Base-by-base conservation (phyloP, 1,140 invertebrate species). In the Heliconius hewitsoni region DNA sequence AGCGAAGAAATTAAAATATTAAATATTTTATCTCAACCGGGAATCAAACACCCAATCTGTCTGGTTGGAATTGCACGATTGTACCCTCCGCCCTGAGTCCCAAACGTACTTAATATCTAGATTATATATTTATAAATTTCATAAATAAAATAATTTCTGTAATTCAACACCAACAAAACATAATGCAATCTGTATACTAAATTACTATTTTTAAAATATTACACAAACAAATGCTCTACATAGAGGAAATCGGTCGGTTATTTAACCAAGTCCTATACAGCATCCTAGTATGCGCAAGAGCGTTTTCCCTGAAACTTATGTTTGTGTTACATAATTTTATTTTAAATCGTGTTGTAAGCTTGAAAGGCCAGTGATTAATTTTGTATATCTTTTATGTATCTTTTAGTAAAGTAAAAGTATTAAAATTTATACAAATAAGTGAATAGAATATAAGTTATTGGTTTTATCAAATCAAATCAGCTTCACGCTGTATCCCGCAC, bases 231-330 rank as follows among this genome's bases (percentile, higher is more conserved):
- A 23, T 37, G 42, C 3, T 46, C 42, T 46, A 46, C 42, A 13
- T 46, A 13, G 3, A 42, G 2, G 39, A 42, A n/a, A 57, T 70
- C 34, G 39, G 60, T 79, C 19, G 42, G 77, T 86, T 86, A 85
- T 83, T 76, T 80, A 84, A 85, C 79, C 66, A 50, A 74, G 81
- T 85, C 84, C 81, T 84, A 74, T 74, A 78, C 81, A 74, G 78
- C 76, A 84, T 86, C 85, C 76, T 81, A 81, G 60, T 79, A 52
- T 82, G 80, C 78, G 84, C 80, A 84, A 86, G 52, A 81, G 66
- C 81, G 27, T 73, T 66, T 74, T 23, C 42, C 30, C 72, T 74
- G n/a, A 76, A 76, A 76, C 37, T 11, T 42, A 16, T 66, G 8
- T 6, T 52, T 57, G n/a, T 23, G 34, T 74, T 76, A 76, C 42